phyloP scores from a whole-genome alignment of 1,140 invertebrate genomes.

The Belonocnema kinseyi region DNA sequence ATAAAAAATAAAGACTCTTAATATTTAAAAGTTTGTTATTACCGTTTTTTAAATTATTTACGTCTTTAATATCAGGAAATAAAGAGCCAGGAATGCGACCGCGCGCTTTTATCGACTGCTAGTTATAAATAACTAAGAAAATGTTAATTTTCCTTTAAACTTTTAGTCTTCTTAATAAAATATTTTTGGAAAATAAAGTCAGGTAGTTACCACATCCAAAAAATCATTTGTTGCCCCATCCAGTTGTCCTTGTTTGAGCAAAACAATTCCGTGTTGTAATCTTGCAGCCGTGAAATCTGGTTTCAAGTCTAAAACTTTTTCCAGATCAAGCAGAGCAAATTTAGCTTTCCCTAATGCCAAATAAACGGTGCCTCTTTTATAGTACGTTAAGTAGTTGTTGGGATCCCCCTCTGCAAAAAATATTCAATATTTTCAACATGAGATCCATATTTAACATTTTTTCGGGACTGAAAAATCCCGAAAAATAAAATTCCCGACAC shows the following conservation, averaged over 20 bases:
- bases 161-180: no score
- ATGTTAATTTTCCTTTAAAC: no score
- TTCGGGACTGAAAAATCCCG: no score
- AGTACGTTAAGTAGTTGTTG: slow-evolving; percentile 96
- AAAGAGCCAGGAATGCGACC: no score
- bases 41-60: no score
- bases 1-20: no score
- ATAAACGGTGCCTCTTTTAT: slow-evolving; percentile 96
- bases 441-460: neutral
- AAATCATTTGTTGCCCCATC: slow-evolving; percentile 89
- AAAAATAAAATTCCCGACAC: no score
- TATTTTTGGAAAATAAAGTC: no score
- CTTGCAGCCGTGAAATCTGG: slow-evolving; percentile 95
- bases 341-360: slow-evolving; percentile 97
- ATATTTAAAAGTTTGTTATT: no score
- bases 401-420: slow-evolving; percentile 92
- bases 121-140: no score
- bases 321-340: slow-evolving; percentile 95
- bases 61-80: no score
- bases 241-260: slow-evolving; percentile 92
- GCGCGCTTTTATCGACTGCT: no score
- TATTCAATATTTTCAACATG: slow-evolving; percentile 33
- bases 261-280: slow-evolving; percentile 89
- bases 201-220: slow-evolving; percentile 82
- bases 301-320: slow-evolving; percentile 93